Base-by-base conservation (phyloP, 1,140 invertebrate genomes). In the Tetramorium parvispinum region DNA sequence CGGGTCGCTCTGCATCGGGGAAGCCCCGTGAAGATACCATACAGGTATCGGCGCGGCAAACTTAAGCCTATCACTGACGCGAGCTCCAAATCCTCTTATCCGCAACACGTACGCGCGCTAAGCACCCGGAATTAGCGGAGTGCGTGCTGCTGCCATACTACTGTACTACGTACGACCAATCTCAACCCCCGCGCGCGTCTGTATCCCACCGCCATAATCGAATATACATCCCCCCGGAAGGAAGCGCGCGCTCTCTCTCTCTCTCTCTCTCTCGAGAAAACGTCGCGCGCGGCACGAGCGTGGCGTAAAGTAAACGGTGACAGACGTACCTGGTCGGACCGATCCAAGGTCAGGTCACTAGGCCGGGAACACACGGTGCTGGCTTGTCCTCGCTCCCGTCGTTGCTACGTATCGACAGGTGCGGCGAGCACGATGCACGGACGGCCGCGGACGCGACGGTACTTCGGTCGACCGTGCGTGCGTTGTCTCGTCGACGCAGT, bases 271-370 rank as follows among this genome's bases (percentile, higher is more conserved):
- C 4, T 4, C 51, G 24, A 53, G 49, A n/a, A 76, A 40, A 10
- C 11, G 46, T 81, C 37, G 16, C 16, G 16, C 37, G 7, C 2
- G 49, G 18, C 7, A 6, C 21, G 21, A 77, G 18, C 73, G 21
- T 65, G 16, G 24, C 43, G 18, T 10, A 71, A 32, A 43, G 10
- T 66, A 65, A 81, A 13, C 1, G 21, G 49, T 65, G 59, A 70
- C 57, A 86, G 59, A 79, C 91, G 88, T 87, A 94, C 93, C 92
- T 93, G 92, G 91, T 94, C 91, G 81, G 89, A 86, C 90, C 85
- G 91, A 92, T 88, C 92, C 93, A 93, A 94, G 93, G 92, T 94
- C 93, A 92, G 93, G 92, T 94, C 90, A 94, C 87, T 93, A 92
- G 93, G 92, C 89, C 92, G 91, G 90, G 89, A 75, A 86, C 85